Conservation (phyloP, 2,888 invertebrate species). For the Caenorhabditis parvicauda region DNA sequence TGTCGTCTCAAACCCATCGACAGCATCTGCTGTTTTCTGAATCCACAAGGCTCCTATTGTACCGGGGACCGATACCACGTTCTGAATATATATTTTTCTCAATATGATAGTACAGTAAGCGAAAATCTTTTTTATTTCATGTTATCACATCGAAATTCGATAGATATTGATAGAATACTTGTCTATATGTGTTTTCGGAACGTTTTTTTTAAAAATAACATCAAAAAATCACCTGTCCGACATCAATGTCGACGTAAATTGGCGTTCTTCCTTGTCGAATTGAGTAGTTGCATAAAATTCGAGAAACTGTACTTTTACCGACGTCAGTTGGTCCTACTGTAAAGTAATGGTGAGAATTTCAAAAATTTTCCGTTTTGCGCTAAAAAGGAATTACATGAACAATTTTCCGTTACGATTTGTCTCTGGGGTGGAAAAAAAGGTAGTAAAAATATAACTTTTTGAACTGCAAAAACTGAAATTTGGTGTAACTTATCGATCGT, state of each 20-base stretch:
- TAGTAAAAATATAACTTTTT: background rate
- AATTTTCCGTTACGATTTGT: background rate
- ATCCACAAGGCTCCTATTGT: conserved; percentile 69
- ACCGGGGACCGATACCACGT: conserved; percentile 54
- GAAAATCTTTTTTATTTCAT: too few relatives aligned
- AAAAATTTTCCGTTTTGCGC: background rate
- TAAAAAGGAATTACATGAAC: background rate
- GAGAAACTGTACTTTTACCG: conserved; percentile 87
- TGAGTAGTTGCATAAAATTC: conserved; percentile 88
- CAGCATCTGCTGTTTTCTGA: conserved; percentile 87
- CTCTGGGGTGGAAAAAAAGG: background rate
- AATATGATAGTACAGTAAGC: conserved; percentile 7
- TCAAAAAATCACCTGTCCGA: conserved; percentile 74
- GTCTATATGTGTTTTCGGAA: too few relatives aligned
- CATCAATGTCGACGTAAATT: conserved; percentile 89
- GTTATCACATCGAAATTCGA: too few relatives aligned
- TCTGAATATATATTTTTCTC: too few relatives aligned
- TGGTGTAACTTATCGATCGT: background rate
- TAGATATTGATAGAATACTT: too few relatives aligned
- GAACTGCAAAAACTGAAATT: background rate
- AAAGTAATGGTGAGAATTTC: background rate
- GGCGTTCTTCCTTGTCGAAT: conserved; percentile 78
- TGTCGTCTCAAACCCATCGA: conserved; percentile 90
- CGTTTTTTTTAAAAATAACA: background rate
- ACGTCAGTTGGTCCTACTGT: conserved; percentile 80